Evolutionary conservation across 2,797 vertebrate species (phyloP), one percentile per base, ranked within the genome.

Genomic region (Chlorospingus flavigularis): DNA sequence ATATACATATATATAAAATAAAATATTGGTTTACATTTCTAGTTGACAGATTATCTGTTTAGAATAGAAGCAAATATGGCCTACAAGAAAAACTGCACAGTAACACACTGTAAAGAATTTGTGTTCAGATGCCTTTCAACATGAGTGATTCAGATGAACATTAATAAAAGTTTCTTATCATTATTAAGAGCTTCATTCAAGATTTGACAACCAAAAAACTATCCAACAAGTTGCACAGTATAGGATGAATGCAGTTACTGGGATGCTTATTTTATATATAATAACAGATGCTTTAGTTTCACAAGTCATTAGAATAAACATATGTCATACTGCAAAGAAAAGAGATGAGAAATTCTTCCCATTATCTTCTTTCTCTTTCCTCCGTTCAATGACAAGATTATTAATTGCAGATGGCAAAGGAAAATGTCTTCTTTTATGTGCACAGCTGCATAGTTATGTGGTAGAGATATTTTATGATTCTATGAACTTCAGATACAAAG

Each of bases 331-430:
- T 54, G 71, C n/a, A 92, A 91, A 54, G 54, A 80, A 86, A 88
- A 88, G 35, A 73, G 88, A 89, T 57, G 43, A 77, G 79, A 89
- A 89, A 63, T 30, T 71, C 65, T 87, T 82, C 65, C 39, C 63
- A 50, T 84, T 95, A 85, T 93, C 57, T 91, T 79, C 40, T 82
- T 11, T 75, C 43, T 63, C 50, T 82, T 48, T 66, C 17, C 9
- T 9, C 8, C 80, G 35, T 86, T 95, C 57, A 92, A 7, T 66
- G 72, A 42, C 30, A 89, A 77, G 37, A 90, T 83, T 85, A 87
- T 89, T 94, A 95, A 90, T 83, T 91, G 78, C 72, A 92, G 78
- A 87, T 50, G 26, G 67, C 45, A 94, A 79, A 89, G 33, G 25
- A 88, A 87, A 93, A 76, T 39, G 17, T 67, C 67, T 43, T 70